Evolutionary conservation across 2,113 vertebrate genomes (phyloP).

Genomic region (Loxodonta africana): DNA sequence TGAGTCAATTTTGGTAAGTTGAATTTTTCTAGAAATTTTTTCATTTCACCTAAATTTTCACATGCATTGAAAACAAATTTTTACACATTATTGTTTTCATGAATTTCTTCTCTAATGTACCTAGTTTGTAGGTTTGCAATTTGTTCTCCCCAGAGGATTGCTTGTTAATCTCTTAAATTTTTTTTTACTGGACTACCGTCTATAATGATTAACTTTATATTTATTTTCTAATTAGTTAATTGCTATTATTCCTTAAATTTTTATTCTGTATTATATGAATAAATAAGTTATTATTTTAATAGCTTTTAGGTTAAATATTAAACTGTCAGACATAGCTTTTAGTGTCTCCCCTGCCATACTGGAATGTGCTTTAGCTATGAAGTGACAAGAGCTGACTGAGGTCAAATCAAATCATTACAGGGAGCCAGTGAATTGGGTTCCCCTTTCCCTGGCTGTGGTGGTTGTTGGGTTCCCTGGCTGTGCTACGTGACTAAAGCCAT

Average conservation of each 20-base stretch:
- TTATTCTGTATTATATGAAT: neutral
- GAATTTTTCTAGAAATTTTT: neutral
- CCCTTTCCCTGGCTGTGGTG: too few species aligned
- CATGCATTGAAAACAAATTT: neutral
- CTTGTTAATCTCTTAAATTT: neutral
- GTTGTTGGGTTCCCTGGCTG: too few species aligned
- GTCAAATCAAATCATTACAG: too few species aligned
- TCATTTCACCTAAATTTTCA: neutral
- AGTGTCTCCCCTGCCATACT: too few species aligned
- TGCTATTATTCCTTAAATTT: neutral
- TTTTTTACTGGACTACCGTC: too few species aligned
- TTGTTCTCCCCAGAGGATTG: neutral
- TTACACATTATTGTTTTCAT: neutral
- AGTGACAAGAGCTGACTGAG: too few species aligned
- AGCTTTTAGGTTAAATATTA: neutral
- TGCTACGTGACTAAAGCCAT: too few species aligned
- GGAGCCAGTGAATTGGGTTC: too few species aligned
- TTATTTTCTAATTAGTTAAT: neutral
- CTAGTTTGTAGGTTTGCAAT: neutral
- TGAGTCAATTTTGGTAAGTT: neutral
- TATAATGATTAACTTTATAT: neutral
- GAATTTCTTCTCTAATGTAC: neutral
- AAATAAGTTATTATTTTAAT: neutral
- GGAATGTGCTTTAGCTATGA: too few species aligned
- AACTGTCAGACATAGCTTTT: too few species aligned